Base-by-base conservation (phyloP, 2,113 vertebrate genomes). In the Crotophaga sulcirostris region DNA sequence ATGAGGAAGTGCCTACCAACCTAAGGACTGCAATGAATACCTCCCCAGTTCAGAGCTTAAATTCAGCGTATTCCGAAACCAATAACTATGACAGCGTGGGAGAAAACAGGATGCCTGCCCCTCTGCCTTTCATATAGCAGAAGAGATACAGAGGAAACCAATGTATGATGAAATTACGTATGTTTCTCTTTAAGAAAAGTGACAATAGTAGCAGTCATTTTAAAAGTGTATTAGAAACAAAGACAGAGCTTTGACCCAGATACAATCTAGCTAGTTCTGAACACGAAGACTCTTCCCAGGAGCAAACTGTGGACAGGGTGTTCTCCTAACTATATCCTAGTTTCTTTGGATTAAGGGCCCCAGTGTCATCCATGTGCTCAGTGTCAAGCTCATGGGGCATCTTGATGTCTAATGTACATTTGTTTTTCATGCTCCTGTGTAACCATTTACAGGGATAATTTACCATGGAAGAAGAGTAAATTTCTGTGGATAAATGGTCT, bases 1-100 rank as follows among this genome's bases (percentile, higher is more conserved):
- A 47, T 94, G 79, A 94, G 87, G 77, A 88, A 92, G 36, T 47
- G 90, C 31, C 89, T 55, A 92, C 90, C 92, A 96, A 66, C 80
- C 29, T 0, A 11, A 62, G 88, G 64, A 33, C 82, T 83, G 93
- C 87, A 55, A 56, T 90, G 72, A 87, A 90, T 80, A 28, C 84
- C 72, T 91, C 90, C 72, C 42, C 84, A 92, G 74, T 38, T 77
- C 83, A 62, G 90, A 83, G 63, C 84, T 60, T 23, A n/a, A 88
- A 88, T 72, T 78, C 84, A 95, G 20, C 86, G 87, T 84, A 86
- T 96, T 94, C 86, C 44, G 94, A 97, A 96, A 97, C 90, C 82
- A 84, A 11, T 92, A 94, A 9, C 84, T 82, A 85, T 2, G 3
- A 80, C 84, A 84, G 72, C 5, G 56, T 84, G 88, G 80, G 89